Evolutionary conservation across 1,140 invertebrate genomes (phyloP).

Genomic region (Panagrolaimus sp.): DNA sequence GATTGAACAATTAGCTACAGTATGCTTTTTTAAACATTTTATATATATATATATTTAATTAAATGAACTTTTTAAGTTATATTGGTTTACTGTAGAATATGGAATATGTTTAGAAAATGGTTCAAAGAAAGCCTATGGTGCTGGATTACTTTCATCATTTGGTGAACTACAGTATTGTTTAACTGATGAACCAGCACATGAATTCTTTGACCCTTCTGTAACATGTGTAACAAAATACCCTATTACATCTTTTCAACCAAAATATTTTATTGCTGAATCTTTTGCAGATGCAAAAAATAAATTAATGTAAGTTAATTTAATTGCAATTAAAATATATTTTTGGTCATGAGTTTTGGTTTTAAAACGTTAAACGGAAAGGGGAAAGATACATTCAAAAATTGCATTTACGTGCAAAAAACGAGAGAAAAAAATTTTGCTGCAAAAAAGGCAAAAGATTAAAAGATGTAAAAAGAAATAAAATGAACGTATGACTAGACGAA

Average conservation of each 20-base stretch:
- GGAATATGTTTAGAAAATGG: slow-evolving; percentile 78
- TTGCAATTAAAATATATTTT: not conserved
- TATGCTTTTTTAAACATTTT: slow-evolving; percentile 60
- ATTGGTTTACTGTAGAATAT: slow-evolving; percentile 98
- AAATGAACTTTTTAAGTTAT: slow-evolving; percentile 71
- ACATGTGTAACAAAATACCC: slow-evolving; percentile 84
- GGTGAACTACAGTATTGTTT: slow-evolving; percentile 87
- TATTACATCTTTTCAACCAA: slow-evolving; percentile 89
- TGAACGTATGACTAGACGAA: too few relatives aligned
- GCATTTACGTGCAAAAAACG: too few relatives aligned
- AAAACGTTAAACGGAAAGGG: too few relatives aligned
- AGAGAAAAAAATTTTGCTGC: too few relatives aligned
- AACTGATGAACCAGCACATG: slow-evolving; percentile 52
- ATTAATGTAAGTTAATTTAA: slow-evolving; percentile 73
- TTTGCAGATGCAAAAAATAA: slow-evolving; percentile 93
- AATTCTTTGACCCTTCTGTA: slow-evolving; percentile 74
- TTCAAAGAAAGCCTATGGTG: slow-evolving; percentile 86
- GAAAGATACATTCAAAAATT: too few relatives aligned
- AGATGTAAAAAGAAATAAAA: not conserved
- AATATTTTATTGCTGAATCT: slow-evolving; percentile 89
- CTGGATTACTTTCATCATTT: slow-evolving; percentile 88
- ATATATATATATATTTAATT: too few relatives aligned
- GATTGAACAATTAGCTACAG: slow-evolving; percentile 83
- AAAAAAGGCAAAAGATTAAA: not conserved
- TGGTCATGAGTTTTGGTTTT: too few relatives aligned